Evolutionary conservation across 2,888 invertebrate species (phyloP), one percentile per base, ranked within the genome.

Genomic region (Protodeltote pygarga): DNA sequence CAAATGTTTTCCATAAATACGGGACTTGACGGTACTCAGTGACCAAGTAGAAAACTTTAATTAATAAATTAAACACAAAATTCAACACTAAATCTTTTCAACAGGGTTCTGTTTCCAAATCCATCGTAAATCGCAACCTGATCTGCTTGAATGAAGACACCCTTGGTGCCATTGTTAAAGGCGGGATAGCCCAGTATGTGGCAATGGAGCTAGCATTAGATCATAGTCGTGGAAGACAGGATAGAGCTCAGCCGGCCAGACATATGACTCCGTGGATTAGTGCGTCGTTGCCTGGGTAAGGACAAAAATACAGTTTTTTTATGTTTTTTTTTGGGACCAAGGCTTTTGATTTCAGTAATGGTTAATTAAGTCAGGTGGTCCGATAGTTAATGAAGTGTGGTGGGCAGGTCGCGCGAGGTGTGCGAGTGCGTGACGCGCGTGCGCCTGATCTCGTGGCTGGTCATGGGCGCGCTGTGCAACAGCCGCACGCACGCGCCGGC

Each of bases 351-450:
- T n/a, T n/a, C n/a, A n/a, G n/a, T n/a, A n/a, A n/a, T n/a, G n/a
- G n/a, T n/a, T n/a, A n/a, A n/a, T n/a, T n/a, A n/a, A n/a, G n/a
- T n/a, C n/a, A n/a, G n/a, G n/a, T n/a, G n/a, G n/a, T n/a, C n/a
- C n/a, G n/a, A n/a, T n/a, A n/a, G n/a, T n/a, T n/a, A n/a, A n/a
- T n/a, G n/a, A n/a, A n/a, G n/a, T n/a, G n/a, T 6, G 11, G 14
- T 0, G 2, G 2, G 2, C 57, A 88, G 98, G 3, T 97, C 97
- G 0, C 95, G 97, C 63, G 99, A 99, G 82, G 97, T 98, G 78
- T 93, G 95, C n/a, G 99, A 99, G 82, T 98, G 98, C 81, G 97
- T 99, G 58, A 95, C 96, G 0, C 99, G 99, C 79, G 97, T 99
- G 80, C 95, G 99, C 8, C 93, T 99, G 32, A 92, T 99, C 40